A percentile compares a stretch with the other conserved stretches of the same genome.
Conservation (phyloP, 2,797 vertebrate genomes). For the Eulemur mongoz region DNA sequence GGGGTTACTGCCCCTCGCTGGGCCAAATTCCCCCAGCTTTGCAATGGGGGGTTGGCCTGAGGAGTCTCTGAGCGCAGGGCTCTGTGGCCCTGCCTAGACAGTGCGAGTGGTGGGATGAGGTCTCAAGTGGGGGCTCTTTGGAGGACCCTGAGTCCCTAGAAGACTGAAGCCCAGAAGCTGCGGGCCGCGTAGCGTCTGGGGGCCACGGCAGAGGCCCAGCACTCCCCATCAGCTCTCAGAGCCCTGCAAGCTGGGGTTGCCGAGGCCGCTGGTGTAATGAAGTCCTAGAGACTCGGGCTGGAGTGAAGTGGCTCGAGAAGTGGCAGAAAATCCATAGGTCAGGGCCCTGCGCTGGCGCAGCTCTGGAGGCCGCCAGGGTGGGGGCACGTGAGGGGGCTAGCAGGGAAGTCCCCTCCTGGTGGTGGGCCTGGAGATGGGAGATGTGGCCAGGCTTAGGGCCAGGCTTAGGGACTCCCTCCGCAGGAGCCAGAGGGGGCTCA, state of each 20-base stretch:
- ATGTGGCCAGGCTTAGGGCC: neutral
- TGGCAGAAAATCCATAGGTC: conserved; percentile 60
- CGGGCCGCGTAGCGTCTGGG: neutral
- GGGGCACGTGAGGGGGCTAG: no score
- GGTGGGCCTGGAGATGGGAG: neutral
- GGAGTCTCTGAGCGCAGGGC: neutral
- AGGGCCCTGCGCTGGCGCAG: neutral
- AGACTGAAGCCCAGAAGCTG: neutral
- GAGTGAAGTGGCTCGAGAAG: neutral
- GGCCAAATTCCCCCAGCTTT: neutral
- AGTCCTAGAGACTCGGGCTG: neutral
- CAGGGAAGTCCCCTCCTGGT: neutral
- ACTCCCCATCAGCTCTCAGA: rapidly evolving
- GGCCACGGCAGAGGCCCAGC: neutral
- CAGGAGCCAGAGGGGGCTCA: neutral
- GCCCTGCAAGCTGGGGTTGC: neutral
- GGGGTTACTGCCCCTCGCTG: neutral
- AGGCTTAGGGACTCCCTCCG: neutral
- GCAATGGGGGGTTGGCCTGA: neutral
- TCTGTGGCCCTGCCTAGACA: neutral
- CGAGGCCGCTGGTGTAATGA: neutral
- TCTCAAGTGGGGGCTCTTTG: neutral
- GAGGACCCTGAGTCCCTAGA: neutral
- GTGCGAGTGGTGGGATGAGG: neutral
- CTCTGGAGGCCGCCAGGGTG: neutral